Base-by-base conservation (phyloP, 2,797 vertebrate species). In the Gambusia yucatana region DNA sequence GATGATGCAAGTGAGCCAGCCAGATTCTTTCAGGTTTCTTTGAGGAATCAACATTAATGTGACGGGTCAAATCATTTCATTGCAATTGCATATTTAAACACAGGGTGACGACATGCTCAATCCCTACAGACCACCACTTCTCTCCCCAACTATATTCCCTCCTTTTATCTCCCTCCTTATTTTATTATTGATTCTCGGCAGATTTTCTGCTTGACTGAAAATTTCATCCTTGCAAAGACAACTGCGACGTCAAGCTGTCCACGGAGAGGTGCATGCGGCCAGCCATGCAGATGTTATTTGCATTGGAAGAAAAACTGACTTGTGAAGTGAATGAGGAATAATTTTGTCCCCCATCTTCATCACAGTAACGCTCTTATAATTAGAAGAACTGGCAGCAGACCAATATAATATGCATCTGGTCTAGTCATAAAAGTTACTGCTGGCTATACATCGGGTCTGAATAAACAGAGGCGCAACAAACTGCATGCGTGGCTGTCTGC, bases 401-500 rank as follows among this genome's bases (percentile, higher is more conserved):
- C 14, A 44, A 28, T 28, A 70, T 3, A 3, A 17, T 39, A 17
- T 43, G 39, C 36, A 52, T 30, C 17, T 14, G 7, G 25, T 52
- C 3, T 46, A 59, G 8, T 65, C 41, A 77, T 48, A 73, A 91
- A 93, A 94, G 86, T 93, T 91, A 72, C 47, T 25, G 50, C 25
- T 41, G 48, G 79, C 71, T 30, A 13, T 3, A 48, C 72, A 69
- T 76, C 65, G 33, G 77, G 70, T 76, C 81, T 48, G 63, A 77
- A 7, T 46, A 22, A 76, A 88, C 72, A 77, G 81, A 82, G 77
- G 79, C 82, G 84, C 78, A 83, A 82, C 83, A 59, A 87, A 88
- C 46, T 89, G 90, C 36, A 72, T 89, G 87, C 89, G 88, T 87
- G 87, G 88, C 91, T 82, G 78, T 28, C 74, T 61, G 82, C 2